A percentile compares a stretch with the other conserved stretches of the same genome.
Conservation (phyloP, 2,888 invertebrate genomes). For the Drosophila mimetica region DNA sequence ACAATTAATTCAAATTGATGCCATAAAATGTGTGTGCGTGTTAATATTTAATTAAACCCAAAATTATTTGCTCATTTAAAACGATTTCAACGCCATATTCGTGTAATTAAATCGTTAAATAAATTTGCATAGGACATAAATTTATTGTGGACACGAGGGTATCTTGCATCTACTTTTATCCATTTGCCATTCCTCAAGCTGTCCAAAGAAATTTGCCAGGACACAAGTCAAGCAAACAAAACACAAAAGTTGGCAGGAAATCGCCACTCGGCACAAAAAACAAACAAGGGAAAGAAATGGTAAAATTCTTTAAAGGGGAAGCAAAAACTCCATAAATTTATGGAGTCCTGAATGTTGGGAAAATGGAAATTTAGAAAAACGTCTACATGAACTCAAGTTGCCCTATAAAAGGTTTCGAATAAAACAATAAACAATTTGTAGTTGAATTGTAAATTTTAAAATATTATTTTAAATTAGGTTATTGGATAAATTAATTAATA, state of each 20-base stretch:
- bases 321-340: slow-evolving; percentile 29
- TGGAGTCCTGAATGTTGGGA: slow-evolving; percentile 3
- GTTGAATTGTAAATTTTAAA: too few species aligned
- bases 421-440: background rate
- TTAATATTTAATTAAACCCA: slow-evolving; percentile 56
- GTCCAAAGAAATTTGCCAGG: slow-evolving; percentile 35
- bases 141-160: slow-evolving; percentile 16
- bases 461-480: too few species aligned
- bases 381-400: background rate
- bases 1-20: slow-evolving; percentile 63
- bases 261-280: slow-evolving; percentile 32
- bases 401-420: background rate
- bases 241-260: slow-evolving; percentile 35
- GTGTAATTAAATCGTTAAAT: slow-evolving; percentile 9
- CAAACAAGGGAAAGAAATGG: slow-evolving; percentile 22
- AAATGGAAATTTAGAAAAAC: background rate
- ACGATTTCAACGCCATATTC: slow-evolving; percentile 6
- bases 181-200: slow-evolving; percentile 37
- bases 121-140: slow-evolving; percentile 18
- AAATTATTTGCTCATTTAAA: slow-evolving; percentile 29
- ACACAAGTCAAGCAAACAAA: slow-evolving; percentile 16
- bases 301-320: slow-evolving; percentile 15
- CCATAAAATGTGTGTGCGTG: slow-evolving; percentile 55
- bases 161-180: slow-evolving; percentile 28
- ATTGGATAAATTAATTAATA: too few species aligned